Evolutionary conservation across 2,797 vertebrate species (phyloP).

Genomic region (Catharus ustulatus): DNA sequence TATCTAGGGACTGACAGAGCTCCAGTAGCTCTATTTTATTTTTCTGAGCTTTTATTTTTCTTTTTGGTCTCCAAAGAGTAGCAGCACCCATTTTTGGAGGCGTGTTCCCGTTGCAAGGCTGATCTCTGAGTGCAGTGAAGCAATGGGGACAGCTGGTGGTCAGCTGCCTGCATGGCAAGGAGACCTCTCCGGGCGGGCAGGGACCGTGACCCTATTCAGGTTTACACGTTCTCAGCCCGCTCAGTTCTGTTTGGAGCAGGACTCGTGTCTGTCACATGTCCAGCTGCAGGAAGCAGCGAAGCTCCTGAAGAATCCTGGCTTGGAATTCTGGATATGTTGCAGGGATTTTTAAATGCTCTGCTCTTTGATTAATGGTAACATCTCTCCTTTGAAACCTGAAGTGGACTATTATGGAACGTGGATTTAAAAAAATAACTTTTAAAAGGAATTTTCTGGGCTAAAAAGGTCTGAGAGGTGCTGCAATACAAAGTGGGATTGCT

Average conservation of each 20-base stretch:
- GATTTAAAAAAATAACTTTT: not conserved
- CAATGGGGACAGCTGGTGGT: constrained; percentile 65
- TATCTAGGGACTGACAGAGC: not conserved
- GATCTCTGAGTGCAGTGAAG: not conserved
- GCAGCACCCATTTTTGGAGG: not conserved
- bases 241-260: fast-evolving
- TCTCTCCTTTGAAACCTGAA: not conserved
- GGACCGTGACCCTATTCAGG: not conserved
- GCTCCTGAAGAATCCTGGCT: not conserved
- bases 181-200: not conserved
- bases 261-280: not conserved
- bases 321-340: not conserved
- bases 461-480: not conserved
- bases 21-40: not conserved
- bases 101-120: fast-evolving
- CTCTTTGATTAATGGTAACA: not conserved
- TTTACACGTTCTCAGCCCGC: not conserved
- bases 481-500: not conserved
- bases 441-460: not conserved
- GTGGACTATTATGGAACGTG: not conserved
- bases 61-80: not conserved
- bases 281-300: not conserved
- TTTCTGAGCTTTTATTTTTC: not conserved
- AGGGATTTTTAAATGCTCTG: not conserved
- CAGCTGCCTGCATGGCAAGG: not conserved